Evolutionary conservation across 2,113 vertebrate genomes (phyloP).

Genomic region (Zosterops borbonicus): DNA sequence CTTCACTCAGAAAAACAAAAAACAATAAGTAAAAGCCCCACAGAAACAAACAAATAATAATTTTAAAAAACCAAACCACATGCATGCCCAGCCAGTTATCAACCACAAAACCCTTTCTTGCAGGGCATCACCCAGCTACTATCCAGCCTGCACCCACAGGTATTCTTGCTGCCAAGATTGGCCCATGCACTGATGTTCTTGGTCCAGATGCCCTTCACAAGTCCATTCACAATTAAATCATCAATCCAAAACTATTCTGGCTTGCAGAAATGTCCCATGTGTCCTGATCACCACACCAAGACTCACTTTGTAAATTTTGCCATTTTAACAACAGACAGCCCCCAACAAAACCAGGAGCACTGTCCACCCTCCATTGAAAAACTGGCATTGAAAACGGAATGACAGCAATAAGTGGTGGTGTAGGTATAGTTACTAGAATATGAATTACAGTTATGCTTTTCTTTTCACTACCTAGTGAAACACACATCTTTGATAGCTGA

Average conservation of each 20-base stretch:
- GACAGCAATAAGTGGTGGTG: neutral
- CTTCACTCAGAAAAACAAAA: neutral
- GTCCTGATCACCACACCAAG: fast-evolving
- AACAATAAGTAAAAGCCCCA: neutral
- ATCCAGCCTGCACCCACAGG: neutral
- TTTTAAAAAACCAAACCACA: no score
- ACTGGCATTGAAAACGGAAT: neutral
- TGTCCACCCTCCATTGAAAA: neutral
- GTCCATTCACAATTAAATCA: neutral
- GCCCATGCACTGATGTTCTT: neutral
- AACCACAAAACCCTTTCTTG: neutral
- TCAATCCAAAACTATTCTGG: neutral
- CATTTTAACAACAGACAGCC: neutral
- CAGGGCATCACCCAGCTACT: neutral
- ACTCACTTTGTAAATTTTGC: neutral
- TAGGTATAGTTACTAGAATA: neutral
- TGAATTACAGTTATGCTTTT: neutral
- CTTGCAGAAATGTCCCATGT: neutral
- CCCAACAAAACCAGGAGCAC: neutral
- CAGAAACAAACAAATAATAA: neutral
- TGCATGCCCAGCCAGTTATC: neutral
- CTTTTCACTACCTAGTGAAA: neutral
- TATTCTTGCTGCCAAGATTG: neutral
- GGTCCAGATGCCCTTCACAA: neutral
- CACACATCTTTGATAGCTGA: neutral